Conservation (phyloP, 92 coral and sea anemone species). For the Actinernus sp. region DNA sequence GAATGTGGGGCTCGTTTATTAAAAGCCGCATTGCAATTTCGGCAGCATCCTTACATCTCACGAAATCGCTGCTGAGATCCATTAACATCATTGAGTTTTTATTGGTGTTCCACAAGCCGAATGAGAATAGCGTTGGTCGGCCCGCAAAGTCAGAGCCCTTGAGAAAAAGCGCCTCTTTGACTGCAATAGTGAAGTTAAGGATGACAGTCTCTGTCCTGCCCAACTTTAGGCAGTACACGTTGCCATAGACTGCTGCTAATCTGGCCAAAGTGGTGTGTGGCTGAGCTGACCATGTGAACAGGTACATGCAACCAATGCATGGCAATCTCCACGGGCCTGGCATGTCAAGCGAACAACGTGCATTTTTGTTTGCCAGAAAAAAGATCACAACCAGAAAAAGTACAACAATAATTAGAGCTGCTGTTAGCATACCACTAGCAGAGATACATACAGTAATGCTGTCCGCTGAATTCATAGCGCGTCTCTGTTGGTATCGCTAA, state of each 20-base stretch:
- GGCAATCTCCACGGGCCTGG: slow-evolving; percentile 67
- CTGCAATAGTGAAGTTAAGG: slow-evolving; percentile 31
- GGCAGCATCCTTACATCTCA: slow-evolving; percentile 38
- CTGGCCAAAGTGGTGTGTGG: slow-evolving; percentile 45
- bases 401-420: background rate
- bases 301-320: slow-evolving; percentile 41
- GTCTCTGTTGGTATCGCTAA: too few species aligned
- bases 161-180: slow-evolving; percentile 53
- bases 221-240: slow-evolving; percentile 42
- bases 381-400: background rate
- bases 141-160: slow-evolving; percentile 58
- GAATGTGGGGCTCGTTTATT: background rate
- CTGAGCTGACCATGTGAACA: slow-evolving; percentile 31
- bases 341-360: slow-evolving; percentile 1
- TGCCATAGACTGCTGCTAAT: slow-evolving; percentile 50
- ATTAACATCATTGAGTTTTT: slow-evolving; percentile 8
- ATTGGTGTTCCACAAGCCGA: slow-evolving; percentile 19
- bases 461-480: too few species aligned
- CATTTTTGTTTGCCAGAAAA: slow-evolving; percentile 1
- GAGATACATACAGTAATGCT: too few species aligned
- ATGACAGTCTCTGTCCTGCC: slow-evolving; percentile 43
- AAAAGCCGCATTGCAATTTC: slow-evolving; percentile 23
- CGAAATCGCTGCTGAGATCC: slow-evolving; percentile 26
- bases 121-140: slow-evolving; percentile 51
- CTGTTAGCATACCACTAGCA: background rate